Percentiles rank a stretch among this genome's conserved stretches.
Evolutionary conservation across 2,888 invertebrate genomes (phyloP).

Genomic region (Tipula lateralis): DNA sequence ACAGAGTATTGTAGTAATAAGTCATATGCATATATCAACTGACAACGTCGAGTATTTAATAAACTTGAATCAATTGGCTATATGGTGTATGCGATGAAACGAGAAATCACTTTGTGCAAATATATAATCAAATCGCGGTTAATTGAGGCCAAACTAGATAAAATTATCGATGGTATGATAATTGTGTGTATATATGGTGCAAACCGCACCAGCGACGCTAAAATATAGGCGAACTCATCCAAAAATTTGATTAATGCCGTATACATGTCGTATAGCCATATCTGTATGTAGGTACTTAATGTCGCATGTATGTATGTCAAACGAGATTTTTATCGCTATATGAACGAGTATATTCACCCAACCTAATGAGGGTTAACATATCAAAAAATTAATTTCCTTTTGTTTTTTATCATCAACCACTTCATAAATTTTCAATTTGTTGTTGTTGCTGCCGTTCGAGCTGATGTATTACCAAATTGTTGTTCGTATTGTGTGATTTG

Average conservation of each 20-base stretch:
- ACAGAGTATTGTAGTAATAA: too few relatives aligned
- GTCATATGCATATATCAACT: too few relatives aligned
- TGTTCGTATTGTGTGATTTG: neutral
- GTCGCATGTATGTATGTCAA: neutral
- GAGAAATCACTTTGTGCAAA: too few relatives aligned
- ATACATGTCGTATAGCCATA: neutral
- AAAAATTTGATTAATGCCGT: neutral
- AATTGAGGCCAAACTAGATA: neutral
- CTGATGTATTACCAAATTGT: neutral
- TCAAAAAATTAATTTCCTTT: constrained; percentile 3
- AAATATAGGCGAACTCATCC: neutral
- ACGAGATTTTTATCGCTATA: neutral
- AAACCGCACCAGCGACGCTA: too few relatives aligned
- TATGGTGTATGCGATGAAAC: too few relatives aligned
- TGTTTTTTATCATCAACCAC: neutral
- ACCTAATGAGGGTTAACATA: neutral
- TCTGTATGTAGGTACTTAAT: too few relatives aligned
- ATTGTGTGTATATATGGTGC: neutral
- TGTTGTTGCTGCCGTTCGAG: neutral
- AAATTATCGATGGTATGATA: neutral
- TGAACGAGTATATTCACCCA: neutral
- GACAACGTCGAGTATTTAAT: too few relatives aligned
- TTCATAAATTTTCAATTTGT: neutral
- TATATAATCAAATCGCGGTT: too few relatives aligned
- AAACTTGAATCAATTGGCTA: too few relatives aligned